phyloP scores from a whole-genome alignment of 2,113 vertebrate species.

The Aptenodytes patagonicus region DNA sequence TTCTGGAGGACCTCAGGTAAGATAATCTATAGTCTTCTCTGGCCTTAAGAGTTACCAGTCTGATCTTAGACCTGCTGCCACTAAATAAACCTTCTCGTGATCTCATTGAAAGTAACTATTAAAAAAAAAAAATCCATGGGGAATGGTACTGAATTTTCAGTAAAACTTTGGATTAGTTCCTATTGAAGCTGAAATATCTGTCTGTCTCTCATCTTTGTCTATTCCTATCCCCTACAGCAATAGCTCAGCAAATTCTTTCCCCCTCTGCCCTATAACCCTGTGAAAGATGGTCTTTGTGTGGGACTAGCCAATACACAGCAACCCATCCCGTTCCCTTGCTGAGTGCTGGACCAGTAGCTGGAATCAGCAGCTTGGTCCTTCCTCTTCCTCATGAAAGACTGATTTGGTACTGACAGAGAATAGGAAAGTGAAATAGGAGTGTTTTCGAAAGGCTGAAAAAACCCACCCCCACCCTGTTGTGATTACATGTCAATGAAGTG shows the following conservation, averaged over 20 bases:
- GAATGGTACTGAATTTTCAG: conserved; percentile 9
- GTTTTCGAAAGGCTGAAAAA: background rate
- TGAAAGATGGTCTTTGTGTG: conserved; percentile 30
- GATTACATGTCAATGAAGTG: background rate
- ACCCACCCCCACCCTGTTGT: background rate
- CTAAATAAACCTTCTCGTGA: background rate
- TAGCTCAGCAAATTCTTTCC: conserved; percentile 61
- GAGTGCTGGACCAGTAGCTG: background rate
- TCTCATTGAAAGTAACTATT: background rate
- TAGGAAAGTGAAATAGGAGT: background rate
- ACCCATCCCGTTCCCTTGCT: background rate
- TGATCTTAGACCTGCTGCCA: background rate
- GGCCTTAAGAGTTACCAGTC: background rate
- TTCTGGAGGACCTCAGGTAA: background rate
- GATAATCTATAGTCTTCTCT: background rate
- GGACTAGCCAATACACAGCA: background rate
- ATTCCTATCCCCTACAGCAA: conserved; percentile 12
- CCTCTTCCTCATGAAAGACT: background rate
- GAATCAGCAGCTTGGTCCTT: background rate
- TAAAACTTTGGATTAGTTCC: conserved; percentile 52
- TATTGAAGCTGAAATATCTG: conserved; percentile 37
- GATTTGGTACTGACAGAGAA: background rate
- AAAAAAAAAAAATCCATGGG: background rate
- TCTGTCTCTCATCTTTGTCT: conserved; percentile 51
- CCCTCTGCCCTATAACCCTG: conserved; percentile 29